Conservation (phyloP, 92 coral and sea anemone species). For the Diadumene lineata region DNA sequence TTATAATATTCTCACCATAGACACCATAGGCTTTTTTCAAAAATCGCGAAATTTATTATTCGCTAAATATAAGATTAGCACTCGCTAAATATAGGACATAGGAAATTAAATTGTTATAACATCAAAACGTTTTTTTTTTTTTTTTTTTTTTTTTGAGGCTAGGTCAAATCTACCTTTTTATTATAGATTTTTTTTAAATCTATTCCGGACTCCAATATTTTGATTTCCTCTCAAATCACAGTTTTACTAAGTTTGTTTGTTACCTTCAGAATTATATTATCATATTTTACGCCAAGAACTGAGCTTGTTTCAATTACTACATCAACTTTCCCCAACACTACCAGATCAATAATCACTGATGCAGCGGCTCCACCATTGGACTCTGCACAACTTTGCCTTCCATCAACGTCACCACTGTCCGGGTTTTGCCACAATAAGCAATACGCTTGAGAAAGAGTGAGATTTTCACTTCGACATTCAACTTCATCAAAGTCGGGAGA, state of each 20-base stretch:
- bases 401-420: slow-evolving; percentile 68
- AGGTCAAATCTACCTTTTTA: no score
- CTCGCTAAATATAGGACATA: no score
- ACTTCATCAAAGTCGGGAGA: slow-evolving; percentile 42
- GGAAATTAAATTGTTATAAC: no score
- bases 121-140: no score
- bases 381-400: slow-evolving; percentile 46
- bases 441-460: slow-evolving; percentile 70
- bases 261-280: slow-evolving; percentile 17
- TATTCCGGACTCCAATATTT: no score
- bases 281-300: neutral
- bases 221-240: neutral
- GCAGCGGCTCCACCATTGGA: slow-evolving; percentile 54
- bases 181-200: no score
- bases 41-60: no score
- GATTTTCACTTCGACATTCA: slow-evolving; percentile 39
- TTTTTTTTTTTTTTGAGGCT: no score
- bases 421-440: slow-evolving; percentile 91
- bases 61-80: no score
- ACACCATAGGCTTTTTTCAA: no score
- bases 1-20: no score
- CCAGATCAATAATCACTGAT: slow-evolving; percentile 62
- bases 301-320: slow-evolving; percentile 9
- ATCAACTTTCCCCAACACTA: slow-evolving; percentile 56
- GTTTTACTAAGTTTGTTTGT: neutral